Conservation (phyloP, 2,113 vertebrate species). For the Oncorhynchus keta region DNA sequence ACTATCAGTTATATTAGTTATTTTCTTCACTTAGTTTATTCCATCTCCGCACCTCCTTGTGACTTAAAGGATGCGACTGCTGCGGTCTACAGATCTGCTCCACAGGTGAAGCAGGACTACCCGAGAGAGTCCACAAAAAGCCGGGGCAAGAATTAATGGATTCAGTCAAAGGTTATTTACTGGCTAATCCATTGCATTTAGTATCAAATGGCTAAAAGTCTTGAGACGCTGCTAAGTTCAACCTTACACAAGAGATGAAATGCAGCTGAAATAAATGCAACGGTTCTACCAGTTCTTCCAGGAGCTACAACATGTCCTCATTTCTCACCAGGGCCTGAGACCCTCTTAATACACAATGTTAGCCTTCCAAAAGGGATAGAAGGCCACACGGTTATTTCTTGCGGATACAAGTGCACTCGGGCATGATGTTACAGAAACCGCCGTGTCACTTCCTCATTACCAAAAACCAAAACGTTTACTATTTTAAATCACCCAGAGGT, state of each 20-base stretch:
- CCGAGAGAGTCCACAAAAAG: conserved; percentile 10
- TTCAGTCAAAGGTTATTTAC: too few relatives aligned
- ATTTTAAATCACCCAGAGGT: conserved; percentile 18
- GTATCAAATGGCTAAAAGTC: too few relatives aligned
- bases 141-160: not conserved
- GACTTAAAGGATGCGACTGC: not conserved
- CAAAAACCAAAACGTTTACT: not conserved
- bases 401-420: conserved; percentile 17
- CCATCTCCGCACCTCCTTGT: not conserved
- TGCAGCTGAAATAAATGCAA: not conserved
- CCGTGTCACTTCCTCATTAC: not conserved
- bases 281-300: not conserved
- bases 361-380: conserved; percentile 24
- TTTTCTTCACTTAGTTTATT: not conserved
- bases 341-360: not conserved
- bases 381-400: conserved; percentile 47
- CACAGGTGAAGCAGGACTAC: not conserved
- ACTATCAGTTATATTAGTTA: not conserved
- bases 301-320: not conserved
- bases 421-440: not conserved
- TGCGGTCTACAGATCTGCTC: not conserved
- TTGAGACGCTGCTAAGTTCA: too few relatives aligned
- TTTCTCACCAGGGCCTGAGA: not conserved
- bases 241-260: not conserved
- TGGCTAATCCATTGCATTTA: too few relatives aligned